Evolutionary conservation across 2,888 invertebrate species (phyloP), one percentile per base, ranked within the genome.

Genomic region (Sepiola atlantica): DNA sequence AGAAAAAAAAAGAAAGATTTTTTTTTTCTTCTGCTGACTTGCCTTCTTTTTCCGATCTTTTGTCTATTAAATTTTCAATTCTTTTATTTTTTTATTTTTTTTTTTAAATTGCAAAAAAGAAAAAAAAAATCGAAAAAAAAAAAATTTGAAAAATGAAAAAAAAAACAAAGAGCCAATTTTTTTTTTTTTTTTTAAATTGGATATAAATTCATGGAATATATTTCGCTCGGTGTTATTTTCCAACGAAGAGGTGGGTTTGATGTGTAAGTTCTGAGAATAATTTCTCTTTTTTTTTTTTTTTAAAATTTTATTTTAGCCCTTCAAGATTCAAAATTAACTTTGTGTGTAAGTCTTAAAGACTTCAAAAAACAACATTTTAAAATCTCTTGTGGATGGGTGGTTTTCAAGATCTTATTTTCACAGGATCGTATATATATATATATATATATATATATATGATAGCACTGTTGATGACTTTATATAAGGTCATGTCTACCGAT

Each of bases 1-100:
- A 77, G 3, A 77, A 18, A 77, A 14, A n/a, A 77, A n/a, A n/a
- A n/a, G n/a, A n/a, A n/a, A n/a, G n/a, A n/a, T n/a, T n/a, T 2
- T n/a, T 32, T 77, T 77, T n/a, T 3, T 10, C 45, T 45, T n/a
- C 14, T 32, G 3, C 32, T 77, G 77, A 77, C 18, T 20, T 77
- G 77, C 16, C 77, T 77, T 77, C 77, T n/a, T 77, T 77, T 77
- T 77, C 12, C n/a, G 14, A 77, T 32, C 16, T 32, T 77, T 32
- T 77, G 32, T 77, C 77, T 77, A 77, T 77, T 77, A 77, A 77
- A 77, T 77, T 77, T 77, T 77, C n/a, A 77, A 77, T 77, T 77
- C 77, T 77, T n/a, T 77, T 77, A 16, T 77, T n/a, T 77, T 16
- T 77, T 32, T 77, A n/a, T 77, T 77, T 14, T 77, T 77, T n/a